phyloP scores from a whole-genome alignment of 1,140 invertebrate genomes.

The Stenopsyche tienmushanensis region DNA sequence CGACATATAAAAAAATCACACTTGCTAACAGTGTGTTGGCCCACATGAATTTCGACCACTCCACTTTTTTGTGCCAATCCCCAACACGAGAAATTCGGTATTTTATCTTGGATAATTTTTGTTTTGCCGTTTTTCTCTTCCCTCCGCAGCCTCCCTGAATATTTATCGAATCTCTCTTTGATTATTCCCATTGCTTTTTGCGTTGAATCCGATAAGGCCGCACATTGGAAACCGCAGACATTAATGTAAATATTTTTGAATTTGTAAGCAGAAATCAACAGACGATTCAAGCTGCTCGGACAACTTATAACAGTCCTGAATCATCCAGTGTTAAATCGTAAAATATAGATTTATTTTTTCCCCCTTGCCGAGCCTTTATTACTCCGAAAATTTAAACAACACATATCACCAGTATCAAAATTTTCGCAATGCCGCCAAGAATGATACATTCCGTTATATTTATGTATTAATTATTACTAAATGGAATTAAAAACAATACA shows the following conservation, averaged over 20 bases:
- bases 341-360: neutral
- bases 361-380: no score
- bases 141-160: slow-evolving; percentile 1
- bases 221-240: slow-evolving; percentile 8
- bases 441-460: no score
- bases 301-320: neutral
- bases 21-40: no score
- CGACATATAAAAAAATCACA: no score
- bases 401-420: no score
- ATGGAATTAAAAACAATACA: no score
- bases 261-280: slow-evolving; percentile 12
- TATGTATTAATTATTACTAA: no score
- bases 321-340: neutral
- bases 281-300: no score
- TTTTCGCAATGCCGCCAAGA: no score
- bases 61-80: no score
- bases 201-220: slow-evolving; percentile 15
- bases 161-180: slow-evolving; percentile 19
- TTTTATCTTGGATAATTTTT: neutral
- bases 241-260: slow-evolving; percentile 27
- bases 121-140: neutral
- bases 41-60: no score
- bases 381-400: no score
- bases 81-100: neutral
- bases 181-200: slow-evolving; percentile 22